Base-by-base conservation (phyloP, 2,888 invertebrate genomes). In the Chromoteleia sp. region DNA sequence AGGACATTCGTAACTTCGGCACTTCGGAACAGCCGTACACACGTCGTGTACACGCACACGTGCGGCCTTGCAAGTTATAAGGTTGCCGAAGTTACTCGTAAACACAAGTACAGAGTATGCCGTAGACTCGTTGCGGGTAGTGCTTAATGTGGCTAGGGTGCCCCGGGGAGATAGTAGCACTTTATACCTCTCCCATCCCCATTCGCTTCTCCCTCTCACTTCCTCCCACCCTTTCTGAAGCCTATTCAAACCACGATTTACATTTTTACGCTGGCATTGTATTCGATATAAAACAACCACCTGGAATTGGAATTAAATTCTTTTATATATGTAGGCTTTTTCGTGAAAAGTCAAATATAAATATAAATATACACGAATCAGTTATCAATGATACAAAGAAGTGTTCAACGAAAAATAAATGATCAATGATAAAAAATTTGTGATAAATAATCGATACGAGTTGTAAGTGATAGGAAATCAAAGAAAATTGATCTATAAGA, bases 181-280 rank as follows among this genome's bases (percentile, higher is more conserved):
- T 87, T 86, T 85, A 85, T 61, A 39, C 45, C 50, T 33, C 36
- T 10, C 50, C 43, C 30, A 25, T 6, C 25, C 25, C 25, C 25
- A 25, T 4, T 6, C 25, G 6, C 25, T 25, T 25, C 25, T 4
- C 41, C 21, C 33, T 54, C 17, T 17, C n/a, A 10, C 15, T 54
- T 15, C 43, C 43, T 14, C 10, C 30, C 25, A 25, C 25, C 25
- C 25, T 25, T 25, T 25, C n/a, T n/a, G n/a, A n/a, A 25, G 25
- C 25, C 25, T 88, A 89, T 89, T 89, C 88, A 87, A 86, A 86
- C 84, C 83, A 86, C 87, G 87, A 89, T 89, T 89, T 88, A 88
- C 88, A 89, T 89, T 89, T 89, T 89, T 88, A 89, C 88, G 88
- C 87, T 87, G 85, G 81, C 82, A 82, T 84, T 85, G 85, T 88